Conservation (phyloP, 2,113 vertebrate genomes). For the Centropristis striata region DNA sequence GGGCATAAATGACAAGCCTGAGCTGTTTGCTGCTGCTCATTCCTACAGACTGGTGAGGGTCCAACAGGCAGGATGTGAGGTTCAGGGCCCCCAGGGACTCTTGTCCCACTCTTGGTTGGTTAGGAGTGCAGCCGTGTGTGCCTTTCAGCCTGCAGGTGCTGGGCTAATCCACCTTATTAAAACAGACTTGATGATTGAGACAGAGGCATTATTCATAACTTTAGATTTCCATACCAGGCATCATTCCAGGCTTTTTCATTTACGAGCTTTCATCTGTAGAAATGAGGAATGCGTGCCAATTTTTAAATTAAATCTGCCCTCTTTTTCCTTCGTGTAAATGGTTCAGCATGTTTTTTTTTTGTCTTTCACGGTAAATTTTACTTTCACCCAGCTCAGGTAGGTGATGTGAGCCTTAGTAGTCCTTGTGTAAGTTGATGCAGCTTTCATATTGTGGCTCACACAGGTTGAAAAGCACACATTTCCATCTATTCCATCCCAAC, state of each 20-base stretch:
- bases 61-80: slow-evolving; percentile 54
- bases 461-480: slow-evolving; percentile 45
- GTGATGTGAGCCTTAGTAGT: slow-evolving; percentile 44
- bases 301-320: slow-evolving; percentile 98
- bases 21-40: slow-evolving; percentile 65
- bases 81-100: slow-evolving; percentile 50
- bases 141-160: slow-evolving; percentile 77
- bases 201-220: slow-evolving; percentile 98
- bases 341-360: slow-evolving; percentile 86
- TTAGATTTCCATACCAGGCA: slow-evolving; percentile 96
- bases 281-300: slow-evolving; percentile 93
- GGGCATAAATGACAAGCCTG: slow-evolving; percentile 70
- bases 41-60: slow-evolving; percentile 50
- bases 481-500: slow-evolving; percentile 46
- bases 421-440: slow-evolving; percentile 41
- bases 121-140: slow-evolving; percentile 67
- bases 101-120: slow-evolving; percentile 69
- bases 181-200: slow-evolving; percentile 93
- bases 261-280: slow-evolving; percentile 94
- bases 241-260: slow-evolving; percentile 96
- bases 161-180: slow-evolving; percentile 94
- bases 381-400: slow-evolving; percentile 40
- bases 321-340: slow-evolving; percentile 93
- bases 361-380: slow-evolving; percentile 76
- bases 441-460: slow-evolving; percentile 41